Evolutionary conservation across 2,888 invertebrate genomes (phyloP), one percentile per base, ranked within the genome.

Genomic region (Sericinus montela): DNA sequence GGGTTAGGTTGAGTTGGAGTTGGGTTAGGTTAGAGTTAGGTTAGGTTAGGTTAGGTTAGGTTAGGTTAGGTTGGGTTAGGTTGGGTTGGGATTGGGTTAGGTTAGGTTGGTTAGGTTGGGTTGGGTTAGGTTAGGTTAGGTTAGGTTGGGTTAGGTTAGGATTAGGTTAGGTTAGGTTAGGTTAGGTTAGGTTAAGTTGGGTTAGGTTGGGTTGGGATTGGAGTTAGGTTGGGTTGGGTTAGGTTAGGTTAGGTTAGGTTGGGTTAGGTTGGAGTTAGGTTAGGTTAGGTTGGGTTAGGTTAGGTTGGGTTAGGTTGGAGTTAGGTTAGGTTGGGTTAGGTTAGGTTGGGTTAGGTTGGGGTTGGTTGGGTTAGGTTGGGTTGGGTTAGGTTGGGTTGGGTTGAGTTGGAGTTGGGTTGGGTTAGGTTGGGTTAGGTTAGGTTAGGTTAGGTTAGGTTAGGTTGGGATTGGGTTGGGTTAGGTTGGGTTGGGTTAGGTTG

Each of bases 11-110:
- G n/a, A n/a, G n/a, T n/a, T n/a, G n/a, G n/a, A n/a, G n/a, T n/a
- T n/a, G n/a, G n/a, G n/a, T n/a, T n/a, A n/a, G n/a, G n/a, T n/a
- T n/a, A n/a, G n/a, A n/a, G n/a, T n/a, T n/a, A n/a, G n/a, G n/a
- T n/a, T n/a, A n/a, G n/a, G n/a, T n/a, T n/a, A 54, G 51, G 55
- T 48, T 51, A 49, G 53, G 51, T 51, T 44, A 49, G 40, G 46
- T 43, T 51, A 43, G 51, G 51, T 45, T 50, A 47, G 25, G 25
- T 25, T 25, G 7, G 25, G 25, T 25, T 25, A 25, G 25, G n/a
- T n/a, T n/a, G n/a, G n/a, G n/a, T n/a, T n/a, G n/a, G n/a, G n/a
- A n/a, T n/a, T n/a, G n/a, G n/a, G n/a, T n/a, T n/a, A n/a, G n/a
- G n/a, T n/a, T n/a, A n/a, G n/a, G n/a, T n/a, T n/a, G n/a, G n/a